Base-by-base conservation (phyloP, 2,113 vertebrate genomes). In the Cebidichthys violaceus region DNA sequence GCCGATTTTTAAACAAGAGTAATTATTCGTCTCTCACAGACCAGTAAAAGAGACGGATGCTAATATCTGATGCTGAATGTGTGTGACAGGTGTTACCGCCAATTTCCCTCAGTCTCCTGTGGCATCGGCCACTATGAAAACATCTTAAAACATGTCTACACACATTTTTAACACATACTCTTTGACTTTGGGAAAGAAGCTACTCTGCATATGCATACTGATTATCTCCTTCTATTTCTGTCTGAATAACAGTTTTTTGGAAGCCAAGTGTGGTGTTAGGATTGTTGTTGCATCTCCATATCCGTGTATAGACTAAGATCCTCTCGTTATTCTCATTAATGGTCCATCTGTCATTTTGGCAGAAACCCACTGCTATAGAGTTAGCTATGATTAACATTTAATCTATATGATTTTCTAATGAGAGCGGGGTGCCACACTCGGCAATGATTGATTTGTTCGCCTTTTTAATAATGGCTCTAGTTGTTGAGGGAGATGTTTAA, bases 261-360 rank as follows among this genome's bases (percentile, higher is more conserved):
- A 85, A 87, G 90, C 92, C 90, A 93, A 91, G 85, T 72, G 75
- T 88, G 90, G 89, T 89, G 87, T 90, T 92, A 79, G 88, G 83
- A 83, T 89, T 86, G 92, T 90, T 88, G 88, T 91, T 88, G 86
- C 87, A 82, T 94, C 90, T 91, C 86, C 86, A 80, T 82, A 89
- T 94, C 93, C 88, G 89, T 93, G 92, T 94, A 90, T 87, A 93
- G 94, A 94, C 94, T 91, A 94, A 93, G 90, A 94, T 94, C 92
- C 93, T 82, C 92, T 91, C 87, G 89, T 92, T 93, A 92, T 93
- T 93, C 89, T 90, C 92, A 95, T 95, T 95, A 95, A 94, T 91
- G 92, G 93, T 93, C 95, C 95, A 95, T 95, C 94, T 95, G 95
- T 94, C 92, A 91, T 87, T 55, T 92, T 94, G 92, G 93, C 95